These are phyloP conservation scores for Silvanus unidentatus DNA, from an alignment of 2,888 invertebrate genomes.

Conservation along the genomic window DNA sequence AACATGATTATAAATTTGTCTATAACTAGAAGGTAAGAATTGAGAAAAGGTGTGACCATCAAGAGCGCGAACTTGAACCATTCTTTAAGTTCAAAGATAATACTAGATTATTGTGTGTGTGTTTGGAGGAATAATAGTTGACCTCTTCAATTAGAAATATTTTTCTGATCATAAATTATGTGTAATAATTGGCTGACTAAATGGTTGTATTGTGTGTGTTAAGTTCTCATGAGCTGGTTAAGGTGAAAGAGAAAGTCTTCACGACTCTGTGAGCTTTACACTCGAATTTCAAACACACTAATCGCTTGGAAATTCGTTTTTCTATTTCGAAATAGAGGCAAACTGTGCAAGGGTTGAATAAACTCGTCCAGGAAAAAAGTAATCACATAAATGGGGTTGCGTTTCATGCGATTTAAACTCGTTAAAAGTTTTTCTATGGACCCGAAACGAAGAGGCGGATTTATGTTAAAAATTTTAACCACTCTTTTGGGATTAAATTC, in stretches of 20 bases:
- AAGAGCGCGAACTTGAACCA: conserved; percentile 11
- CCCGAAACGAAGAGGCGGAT: no score
- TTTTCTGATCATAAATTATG: background rate
- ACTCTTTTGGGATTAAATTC: no score
- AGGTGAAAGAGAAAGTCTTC: conserved; percentile 14
- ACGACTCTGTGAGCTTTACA: conserved; percentile 7
- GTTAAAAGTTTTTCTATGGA: no score
- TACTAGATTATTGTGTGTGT: background rate
- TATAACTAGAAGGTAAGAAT: conserved; percentile 5
- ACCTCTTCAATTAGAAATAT: conserved; percentile 2
- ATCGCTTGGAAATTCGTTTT: no score
- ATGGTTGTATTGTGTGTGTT: background rate
- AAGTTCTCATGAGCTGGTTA: conserved; percentile 2
- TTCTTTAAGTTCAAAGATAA: conserved; percentile 4
- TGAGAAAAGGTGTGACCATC: conserved; percentile 9
- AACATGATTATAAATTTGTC: no score
- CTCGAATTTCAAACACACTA: background rate
- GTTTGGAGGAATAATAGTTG: background rate
- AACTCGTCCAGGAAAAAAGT: no score
- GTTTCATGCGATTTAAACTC: no score
- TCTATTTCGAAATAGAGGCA: no score
- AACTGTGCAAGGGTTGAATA: no score
- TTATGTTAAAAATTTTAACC: no score
- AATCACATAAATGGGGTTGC: no score
- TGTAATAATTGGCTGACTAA: conserved; percentile 5